Evolutionary conservation across 2,113 vertebrate species (phyloP), one percentile per base, ranked within the genome.

Genomic region (Etheostoma spectabile): DNA sequence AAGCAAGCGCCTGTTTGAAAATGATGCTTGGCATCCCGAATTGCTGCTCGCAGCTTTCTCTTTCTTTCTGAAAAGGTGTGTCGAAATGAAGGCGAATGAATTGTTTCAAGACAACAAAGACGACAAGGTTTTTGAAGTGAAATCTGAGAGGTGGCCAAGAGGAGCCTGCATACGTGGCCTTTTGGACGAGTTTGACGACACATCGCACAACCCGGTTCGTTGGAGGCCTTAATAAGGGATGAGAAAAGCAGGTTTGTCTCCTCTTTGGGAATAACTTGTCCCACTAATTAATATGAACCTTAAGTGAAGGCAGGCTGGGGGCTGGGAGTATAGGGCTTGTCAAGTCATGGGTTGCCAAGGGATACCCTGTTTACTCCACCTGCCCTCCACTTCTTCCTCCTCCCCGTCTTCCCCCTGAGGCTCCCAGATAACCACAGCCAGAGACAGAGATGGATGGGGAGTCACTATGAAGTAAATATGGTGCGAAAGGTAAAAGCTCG

Each of bases 281-380:
- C 79, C 8, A 62, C 77, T 84, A 90, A 86, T 91, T 82, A 88
- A 88, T 85, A 82, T 75, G 75, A 91, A 79, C 77, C 82, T 89
- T 11, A 82, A 82, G 92, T 89, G 86, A 88, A 80, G 75, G 30
- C 24, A 62, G 60, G 48, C 27, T 59, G n/a, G 66, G 55, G 53
- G 56, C 49, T 67, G 45, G 63, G 70, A 59, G 35, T 21, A 38
- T 45, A 51, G 57, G 15, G 21, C 42, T 70, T 78, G 66, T 76
- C 60, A 87, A 76, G 71, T 90, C 91, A 90, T 89, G 77, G 86
- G 91, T 83, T 92, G 86, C 88, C 83, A 80, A 77, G 83, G 65
- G 64, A 78, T 45, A 67, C 13, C 1, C 53, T 51, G 35, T 79
- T 79, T 74, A 71, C 59, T 22, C 74, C 63, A 33, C 68, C 56